Percentiles rank a stretch among this genome's conserved stretches.
These are phyloP conservation scores for Momotus momota DNA, from an alignment of 2,797 vertebrate genomes.

Conservation along the genomic window DNA sequence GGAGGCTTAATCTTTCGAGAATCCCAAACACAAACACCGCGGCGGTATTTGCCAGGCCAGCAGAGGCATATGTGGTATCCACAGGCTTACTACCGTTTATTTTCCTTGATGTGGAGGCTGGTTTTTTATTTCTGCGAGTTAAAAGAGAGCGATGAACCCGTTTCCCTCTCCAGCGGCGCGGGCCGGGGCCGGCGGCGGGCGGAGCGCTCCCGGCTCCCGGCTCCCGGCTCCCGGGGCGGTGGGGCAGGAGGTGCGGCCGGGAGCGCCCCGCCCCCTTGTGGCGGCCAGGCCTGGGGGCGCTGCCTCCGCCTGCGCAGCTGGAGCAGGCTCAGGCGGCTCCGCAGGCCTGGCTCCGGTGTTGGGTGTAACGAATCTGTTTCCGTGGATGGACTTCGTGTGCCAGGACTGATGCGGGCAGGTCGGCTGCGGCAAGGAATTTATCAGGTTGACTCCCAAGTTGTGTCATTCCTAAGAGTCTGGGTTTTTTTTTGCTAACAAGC, in stretches of 20 bases:
- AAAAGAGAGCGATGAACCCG: fast-evolving
- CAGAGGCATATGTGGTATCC: not conserved
- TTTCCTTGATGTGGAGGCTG: not conserved
- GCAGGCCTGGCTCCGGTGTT: not conserved
- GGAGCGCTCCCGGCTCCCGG: fast-evolving
- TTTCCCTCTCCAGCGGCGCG: fast-evolving
- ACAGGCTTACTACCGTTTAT: not conserved
- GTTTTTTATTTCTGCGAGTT: not conserved
- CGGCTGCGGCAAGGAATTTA: not conserved
- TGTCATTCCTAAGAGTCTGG: not conserved
- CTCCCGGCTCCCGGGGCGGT: not conserved
- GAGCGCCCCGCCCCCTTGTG: too few species aligned
- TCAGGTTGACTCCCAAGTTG: not conserved
- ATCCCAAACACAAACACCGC: not conserved
- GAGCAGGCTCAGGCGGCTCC: not conserved
- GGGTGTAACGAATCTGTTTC: not conserved
- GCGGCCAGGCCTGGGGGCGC: too few species aligned
- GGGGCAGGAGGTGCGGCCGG: not conserved
- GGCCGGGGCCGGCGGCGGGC: not conserved
- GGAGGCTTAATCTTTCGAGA: not conserved
- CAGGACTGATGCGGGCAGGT: not conserved
- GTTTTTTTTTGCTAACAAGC: not conserved
- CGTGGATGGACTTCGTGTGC: not conserved
- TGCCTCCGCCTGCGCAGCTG: not conserved
- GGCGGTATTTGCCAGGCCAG: not conserved